Base-by-base conservation (phyloP, 2,888 invertebrate genomes). In the Tetranychus truncatus region DNA sequence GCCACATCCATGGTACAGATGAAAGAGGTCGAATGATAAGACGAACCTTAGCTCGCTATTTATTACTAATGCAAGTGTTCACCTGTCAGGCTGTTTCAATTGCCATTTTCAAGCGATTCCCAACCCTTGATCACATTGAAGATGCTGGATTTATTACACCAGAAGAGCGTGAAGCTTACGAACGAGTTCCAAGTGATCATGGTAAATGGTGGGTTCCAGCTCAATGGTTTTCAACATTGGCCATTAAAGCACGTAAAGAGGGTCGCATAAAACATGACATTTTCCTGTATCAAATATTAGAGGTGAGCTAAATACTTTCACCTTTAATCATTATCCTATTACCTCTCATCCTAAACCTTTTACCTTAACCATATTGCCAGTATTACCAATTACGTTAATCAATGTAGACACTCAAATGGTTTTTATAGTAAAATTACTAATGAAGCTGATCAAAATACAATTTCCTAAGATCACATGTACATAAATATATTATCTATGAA, bases 101-200 rank as follows among this genome's bases (percentile, higher is more conserved):
- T 44, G 85, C 86, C 1, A 87, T 87, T 71, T 87, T 87, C 82
- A 83, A 85, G 78, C 82, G 86, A 75, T 86, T 86, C 79, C 86
- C 86, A 1, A 86, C 86, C 1, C 81, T 86, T 75, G 86, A 86
- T 75, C 86, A 86, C 79, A 83, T 86, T 46, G 85, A 86, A 74
- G 85, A 86, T 81, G 84, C 85, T 77, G 86, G 86, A 85, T 86
- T 87, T 78, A 86, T 87, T 84, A 87, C 87, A n/a, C 81, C 84
- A 11, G 81, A 85, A 75, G 87, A 87, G 79, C 82, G 85, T 75
- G 83, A 85, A 74, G 83, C 86, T 78, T 86, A 85, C 78, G 84
- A 84, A 78, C 80, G 81, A 69, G 80, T 82, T 7, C 81, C 82
- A 44, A 83, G 84, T n/a, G 82, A 83, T 45, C 84, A 84, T 79